These are phyloP conservation scores for Antennarius striatus DNA, from an alignment of 2,113 vertebrate species.

Conservation along the genomic window DNA sequence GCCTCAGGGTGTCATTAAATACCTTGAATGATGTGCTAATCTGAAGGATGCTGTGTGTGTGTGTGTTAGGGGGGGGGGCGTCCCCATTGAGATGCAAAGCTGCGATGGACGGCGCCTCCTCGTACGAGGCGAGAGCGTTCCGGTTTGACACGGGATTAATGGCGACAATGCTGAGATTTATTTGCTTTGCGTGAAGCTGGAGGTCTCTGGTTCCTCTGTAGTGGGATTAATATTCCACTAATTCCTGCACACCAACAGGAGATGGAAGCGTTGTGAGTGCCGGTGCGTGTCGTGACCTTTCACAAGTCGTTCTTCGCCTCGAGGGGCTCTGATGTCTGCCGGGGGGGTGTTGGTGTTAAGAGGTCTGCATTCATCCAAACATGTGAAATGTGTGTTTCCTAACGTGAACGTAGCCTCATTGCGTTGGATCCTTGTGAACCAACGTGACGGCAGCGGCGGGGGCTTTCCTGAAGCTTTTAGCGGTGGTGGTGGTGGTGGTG, in stretches of 20 bases:
- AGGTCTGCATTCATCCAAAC: neutral
- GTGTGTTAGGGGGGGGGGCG: neutral
- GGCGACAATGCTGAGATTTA: conserved; percentile 69
- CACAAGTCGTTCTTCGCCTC: conserved; percentile 39
- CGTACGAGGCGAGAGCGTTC: conserved; percentile 46
- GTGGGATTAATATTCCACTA: conserved; percentile 39
- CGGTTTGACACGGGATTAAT: conserved; percentile 77
- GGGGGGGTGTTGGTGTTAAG: neutral
- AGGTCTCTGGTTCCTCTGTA: conserved; percentile 24
- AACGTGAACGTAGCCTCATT: conserved; percentile 32
- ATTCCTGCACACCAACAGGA: conserved; percentile 30
- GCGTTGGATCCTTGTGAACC: conserved; percentile 28
- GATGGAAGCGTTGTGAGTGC: conserved; percentile 14
- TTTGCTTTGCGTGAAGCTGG: conserved; percentile 43
- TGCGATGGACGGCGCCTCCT: conserved; percentile 30
- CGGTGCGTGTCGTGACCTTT: conserved; percentile 20
- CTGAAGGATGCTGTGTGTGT: conserved; percentile 10
- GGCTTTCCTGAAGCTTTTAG: conserved; percentile 53
- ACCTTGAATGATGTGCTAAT: conserved; percentile 68
- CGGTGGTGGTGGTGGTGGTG: neutral
- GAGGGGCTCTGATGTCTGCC: conserved; percentile 32
- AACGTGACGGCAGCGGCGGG: conserved; percentile 27
- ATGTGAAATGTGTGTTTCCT: neutral
- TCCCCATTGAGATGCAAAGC: conserved; percentile 71
- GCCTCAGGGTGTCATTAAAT: conserved; percentile 54